Conservation (phyloP, 2,113 vertebrate species). For the Tychaedon coryphoeus region DNA sequence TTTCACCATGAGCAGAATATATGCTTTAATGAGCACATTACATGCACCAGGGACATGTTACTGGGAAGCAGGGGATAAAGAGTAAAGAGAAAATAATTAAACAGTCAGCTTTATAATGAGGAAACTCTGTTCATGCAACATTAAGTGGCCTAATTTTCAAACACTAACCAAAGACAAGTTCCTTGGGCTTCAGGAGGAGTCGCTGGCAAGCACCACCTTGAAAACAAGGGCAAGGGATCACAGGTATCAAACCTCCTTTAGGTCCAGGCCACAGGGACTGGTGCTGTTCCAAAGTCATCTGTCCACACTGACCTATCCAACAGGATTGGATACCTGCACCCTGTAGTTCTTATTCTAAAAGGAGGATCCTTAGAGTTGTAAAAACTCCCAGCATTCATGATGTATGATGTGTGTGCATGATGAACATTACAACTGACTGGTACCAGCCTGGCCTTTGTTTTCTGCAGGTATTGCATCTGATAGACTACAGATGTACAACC, state of each 20-base stretch:
- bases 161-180: background rate
- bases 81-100: constrained; percentile 51
- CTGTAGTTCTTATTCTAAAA: background rate
- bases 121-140: constrained; percentile 30
- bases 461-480: background rate
- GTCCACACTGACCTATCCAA: background rate
- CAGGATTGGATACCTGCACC: background rate
- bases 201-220: background rate
- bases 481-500: background rate
- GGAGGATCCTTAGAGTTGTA: background rate
- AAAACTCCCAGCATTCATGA: background rate
- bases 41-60: constrained; percentile 21
- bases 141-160: constrained; percentile 21
- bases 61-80: background rate
- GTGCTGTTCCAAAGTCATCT: background rate
- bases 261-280: background rate
- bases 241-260: background rate
- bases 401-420: background rate
- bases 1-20: constrained; percentile 36
- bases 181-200: background rate
- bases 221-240: background rate
- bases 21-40: constrained; percentile 46
- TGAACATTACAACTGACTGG: background rate
- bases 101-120: constrained; percentile 37
- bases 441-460: background rate